Conservation (phyloP, 1,140 invertebrate species). For the Tribolium castaneum region DNA sequence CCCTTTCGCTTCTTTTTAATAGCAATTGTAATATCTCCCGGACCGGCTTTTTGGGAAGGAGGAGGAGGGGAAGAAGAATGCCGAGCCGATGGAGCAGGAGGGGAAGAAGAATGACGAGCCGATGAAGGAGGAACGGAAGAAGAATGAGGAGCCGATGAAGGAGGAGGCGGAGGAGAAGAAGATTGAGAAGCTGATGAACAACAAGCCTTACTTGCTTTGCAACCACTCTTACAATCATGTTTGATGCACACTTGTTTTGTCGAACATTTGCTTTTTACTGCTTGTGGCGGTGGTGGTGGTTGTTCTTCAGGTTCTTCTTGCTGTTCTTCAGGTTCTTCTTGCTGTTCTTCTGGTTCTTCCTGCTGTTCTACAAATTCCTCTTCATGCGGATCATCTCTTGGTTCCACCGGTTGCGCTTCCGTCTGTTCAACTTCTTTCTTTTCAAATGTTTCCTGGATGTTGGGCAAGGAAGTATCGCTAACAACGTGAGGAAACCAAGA, state of each 20-base stretch:
- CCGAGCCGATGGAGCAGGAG: no score
- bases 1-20: conserved; percentile 8
- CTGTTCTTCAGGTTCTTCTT: neutral
- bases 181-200: neutral
- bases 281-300: neutral
- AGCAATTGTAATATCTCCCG: neutral
- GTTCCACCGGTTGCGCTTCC: neutral
- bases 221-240: neutral
- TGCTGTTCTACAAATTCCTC: neutral
- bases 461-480: neutral
- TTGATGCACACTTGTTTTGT: neutral
- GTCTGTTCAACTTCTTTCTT: neutral
- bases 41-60: neutral
- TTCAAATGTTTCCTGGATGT: neutral
- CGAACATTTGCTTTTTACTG: neutral
- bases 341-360: no score
- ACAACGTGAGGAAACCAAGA: neutral
- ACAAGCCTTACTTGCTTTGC: neutral
- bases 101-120: neutral
- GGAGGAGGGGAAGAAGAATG: no score
- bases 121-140: no score
- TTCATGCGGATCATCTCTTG: neutral
- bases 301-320: no score
- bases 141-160: no score
- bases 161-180: no score